Percentiles rank a stretch among this genome's conserved stretches.
Conservation (phyloP, 2,113 vertebrate species). For the Euleptes europaea region DNA sequence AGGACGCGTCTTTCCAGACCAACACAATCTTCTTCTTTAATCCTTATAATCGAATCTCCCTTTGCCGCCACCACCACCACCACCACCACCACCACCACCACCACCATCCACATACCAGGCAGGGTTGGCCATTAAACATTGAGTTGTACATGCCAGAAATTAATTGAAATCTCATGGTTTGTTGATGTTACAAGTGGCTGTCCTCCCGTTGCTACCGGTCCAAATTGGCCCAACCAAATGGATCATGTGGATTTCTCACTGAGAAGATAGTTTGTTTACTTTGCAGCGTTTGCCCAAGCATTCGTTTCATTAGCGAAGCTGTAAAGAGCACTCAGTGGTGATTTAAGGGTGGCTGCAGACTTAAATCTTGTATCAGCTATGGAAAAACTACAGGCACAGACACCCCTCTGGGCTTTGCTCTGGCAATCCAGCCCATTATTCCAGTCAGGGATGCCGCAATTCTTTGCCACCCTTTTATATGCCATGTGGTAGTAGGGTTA, state of each 20-base stretch:
- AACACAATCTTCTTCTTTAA: conserved; percentile 1
- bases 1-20: conserved; percentile 4
- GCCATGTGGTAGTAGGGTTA: too few relatives aligned
- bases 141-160: conserved; percentile 20
- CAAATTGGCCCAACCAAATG: background rate
- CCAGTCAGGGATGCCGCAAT: background rate
- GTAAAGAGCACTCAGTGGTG: background rate
- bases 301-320: background rate
- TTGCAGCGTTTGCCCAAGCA: rapidly evolving
- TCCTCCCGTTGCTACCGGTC: background rate
- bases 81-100: background rate
- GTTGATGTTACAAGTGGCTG: background rate
- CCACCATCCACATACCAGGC: background rate
- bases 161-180: conserved; percentile 19
- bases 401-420: background rate
- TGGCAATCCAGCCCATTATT: background rate
- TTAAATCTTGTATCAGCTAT: background rate
- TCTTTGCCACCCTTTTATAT: too few relatives aligned
- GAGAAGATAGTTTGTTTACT: rapidly evolving
- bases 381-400: background rate
- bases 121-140: conserved; percentile 12
- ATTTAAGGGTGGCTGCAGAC: background rate
- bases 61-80: background rate
- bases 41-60: background rate
- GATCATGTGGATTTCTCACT: conserved; percentile 28